phyloP scores from a whole-genome alignment of 2,113 vertebrate species.

The Elephas maximus region DNA sequence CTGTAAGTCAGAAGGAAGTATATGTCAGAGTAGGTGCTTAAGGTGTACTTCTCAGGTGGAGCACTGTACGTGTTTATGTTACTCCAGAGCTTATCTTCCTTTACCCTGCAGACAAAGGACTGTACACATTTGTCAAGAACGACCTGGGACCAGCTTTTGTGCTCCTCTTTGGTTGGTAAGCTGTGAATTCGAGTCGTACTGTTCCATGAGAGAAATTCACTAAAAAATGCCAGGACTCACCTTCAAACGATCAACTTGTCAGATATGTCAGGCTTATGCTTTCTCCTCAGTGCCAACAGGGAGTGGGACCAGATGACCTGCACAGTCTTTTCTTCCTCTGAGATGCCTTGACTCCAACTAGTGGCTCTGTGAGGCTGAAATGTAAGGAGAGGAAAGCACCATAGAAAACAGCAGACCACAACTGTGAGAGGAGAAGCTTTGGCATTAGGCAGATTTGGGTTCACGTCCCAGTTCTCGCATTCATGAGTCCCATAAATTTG shows the following conservation, averaged over 20 bases:
- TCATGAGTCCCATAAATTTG: background rate
- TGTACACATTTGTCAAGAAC: background rate
- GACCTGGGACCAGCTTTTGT: background rate
- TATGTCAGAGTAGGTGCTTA: background rate
- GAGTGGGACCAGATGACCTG: background rate
- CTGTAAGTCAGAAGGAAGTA: background rate
- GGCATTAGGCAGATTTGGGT: rapidly evolving
- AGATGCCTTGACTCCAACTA: background rate
- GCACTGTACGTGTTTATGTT: background rate
- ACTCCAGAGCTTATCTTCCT: background rate
- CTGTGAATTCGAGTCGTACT: background rate
- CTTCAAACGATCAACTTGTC: background rate
- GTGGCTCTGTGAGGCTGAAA: background rate
- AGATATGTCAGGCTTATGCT: background rate
- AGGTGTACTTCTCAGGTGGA: background rate
- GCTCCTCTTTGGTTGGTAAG: background rate
- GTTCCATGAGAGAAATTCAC: background rate
- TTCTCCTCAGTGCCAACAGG: background rate
- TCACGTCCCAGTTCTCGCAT: background rate
- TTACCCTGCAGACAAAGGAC: background rate
- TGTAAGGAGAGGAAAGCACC: background rate
- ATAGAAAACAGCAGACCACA: rapidly evolving
- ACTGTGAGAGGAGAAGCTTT: background rate
- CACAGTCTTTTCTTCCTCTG: background rate
- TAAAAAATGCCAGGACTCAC: background rate